These are phyloP conservation scores for Zeuzera pyrina DNA, from an alignment of 2,888 invertebrate genomes.

Conservation along the genomic window DNA sequence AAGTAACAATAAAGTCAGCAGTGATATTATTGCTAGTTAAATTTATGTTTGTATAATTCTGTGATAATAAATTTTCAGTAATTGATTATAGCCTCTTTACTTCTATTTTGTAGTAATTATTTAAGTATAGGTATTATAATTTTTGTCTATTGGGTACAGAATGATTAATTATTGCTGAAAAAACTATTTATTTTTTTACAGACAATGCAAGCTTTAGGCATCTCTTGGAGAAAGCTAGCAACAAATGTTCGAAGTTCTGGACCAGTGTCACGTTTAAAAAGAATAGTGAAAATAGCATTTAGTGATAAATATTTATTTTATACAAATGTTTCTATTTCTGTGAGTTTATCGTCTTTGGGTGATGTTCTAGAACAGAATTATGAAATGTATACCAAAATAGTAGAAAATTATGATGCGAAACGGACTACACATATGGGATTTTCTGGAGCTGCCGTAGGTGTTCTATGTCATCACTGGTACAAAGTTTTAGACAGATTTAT, in stretches of 20 bases:
- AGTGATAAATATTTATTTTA: constrained; percentile 80
- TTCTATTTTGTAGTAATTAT: too few species aligned
- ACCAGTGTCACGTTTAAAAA: constrained; percentile 28
- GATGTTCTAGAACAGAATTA: constrained; percentile 89
- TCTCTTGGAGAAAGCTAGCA: constrained; percentile 46
- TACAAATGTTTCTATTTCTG: constrained; percentile 88
- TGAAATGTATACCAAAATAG: constrained; percentile 77
- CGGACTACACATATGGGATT: constrained; percentile 86
- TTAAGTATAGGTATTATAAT: too few species aligned
- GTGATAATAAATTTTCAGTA: too few species aligned
- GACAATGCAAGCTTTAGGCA: constrained; percentile 42
- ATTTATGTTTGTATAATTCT: too few species aligned
- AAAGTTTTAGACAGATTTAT: constrained; percentile 81
- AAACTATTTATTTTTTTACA: constrained; percentile 27
- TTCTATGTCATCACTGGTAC: constrained; percentile 93
- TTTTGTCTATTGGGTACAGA: too few species aligned
- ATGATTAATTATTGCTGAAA: too few species aligned
- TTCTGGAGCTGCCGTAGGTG: constrained; percentile 85
- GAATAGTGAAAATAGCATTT: constrained; percentile 63
- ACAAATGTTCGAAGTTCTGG: constrained; percentile 29
- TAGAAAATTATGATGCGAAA: constrained; percentile 71
- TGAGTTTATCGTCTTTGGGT: constrained; percentile 83
- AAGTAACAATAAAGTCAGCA: neutral
- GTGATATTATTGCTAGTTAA: too few species aligned
- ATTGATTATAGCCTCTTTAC: too few species aligned